These are phyloP conservation scores for Erpornis zantholeuca DNA, from an alignment of 2,113 vertebrate species.

Conservation along the genomic window DNA sequence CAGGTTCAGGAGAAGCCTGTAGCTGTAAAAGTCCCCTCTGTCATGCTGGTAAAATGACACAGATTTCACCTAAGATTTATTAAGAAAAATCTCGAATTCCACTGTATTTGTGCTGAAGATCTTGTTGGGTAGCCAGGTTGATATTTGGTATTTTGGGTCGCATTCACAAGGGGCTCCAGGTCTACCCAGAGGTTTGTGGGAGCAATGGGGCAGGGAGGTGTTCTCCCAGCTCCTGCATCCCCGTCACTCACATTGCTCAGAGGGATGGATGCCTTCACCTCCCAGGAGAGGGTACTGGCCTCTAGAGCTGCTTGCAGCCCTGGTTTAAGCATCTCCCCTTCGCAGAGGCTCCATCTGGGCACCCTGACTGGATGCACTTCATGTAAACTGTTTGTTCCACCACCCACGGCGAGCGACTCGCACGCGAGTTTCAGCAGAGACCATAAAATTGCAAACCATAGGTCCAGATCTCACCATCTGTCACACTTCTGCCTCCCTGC, in stretches of 20 bases:
- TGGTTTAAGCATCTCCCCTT: background rate
- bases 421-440: slow-evolving; percentile 30
- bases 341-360: background rate
- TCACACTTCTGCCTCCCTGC: background rate
- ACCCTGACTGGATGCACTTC: background rate
- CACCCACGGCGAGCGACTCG: background rate
- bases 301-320: background rate
- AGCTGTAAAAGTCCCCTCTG: background rate
- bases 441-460: slow-evolving; percentile 41
- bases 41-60: background rate
- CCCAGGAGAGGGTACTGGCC: background rate
- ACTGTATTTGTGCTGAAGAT: background rate
- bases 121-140: background rate
- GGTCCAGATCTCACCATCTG: slow-evolving; percentile 51
- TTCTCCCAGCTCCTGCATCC: background rate
- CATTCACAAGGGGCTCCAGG: background rate
- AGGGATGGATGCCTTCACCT: background rate
- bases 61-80: background rate
- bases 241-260: rapidly evolving
- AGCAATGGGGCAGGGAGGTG: background rate
- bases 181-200: background rate
- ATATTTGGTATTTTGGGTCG: background rate
- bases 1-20: background rate
- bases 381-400: slow-evolving; percentile 46
- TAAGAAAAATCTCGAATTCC: background rate